Evolutionary conservation across 1,140 invertebrate species (phyloP), one percentile per base, ranked within the genome.

Genomic region (Caenorhabditis brenneri): DNA sequence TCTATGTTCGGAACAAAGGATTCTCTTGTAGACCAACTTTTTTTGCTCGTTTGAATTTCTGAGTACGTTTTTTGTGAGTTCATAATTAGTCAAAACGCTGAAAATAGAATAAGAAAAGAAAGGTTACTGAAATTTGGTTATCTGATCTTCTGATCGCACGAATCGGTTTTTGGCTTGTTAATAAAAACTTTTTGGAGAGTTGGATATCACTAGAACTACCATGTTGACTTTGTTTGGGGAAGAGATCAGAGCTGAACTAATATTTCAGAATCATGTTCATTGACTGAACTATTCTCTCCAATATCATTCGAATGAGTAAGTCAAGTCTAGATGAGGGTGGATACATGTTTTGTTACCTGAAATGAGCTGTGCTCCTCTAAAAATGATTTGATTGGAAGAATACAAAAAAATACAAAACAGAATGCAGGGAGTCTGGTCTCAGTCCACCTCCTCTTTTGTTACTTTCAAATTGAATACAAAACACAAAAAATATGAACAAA

Each of bases 21-120:
- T 51, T 51, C 19, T 51, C 6, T 19, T 51, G 49, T 51, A 51
- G 53, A 27, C 53, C 53, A 55, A 55, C 53, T 55, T 55, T 55
- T 55, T 55, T 19, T 55, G 53, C 53, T 55, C 53, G 22, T 55
- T 55, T 55, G 53, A 55, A 55, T 55, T 55, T 55, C 58, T 33
- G 58, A 65, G 58, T 36, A n/a, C 7, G 22, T 51, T n/a, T 36
- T 65, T 22, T 36, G 31, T 36, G 58, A 65, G 58, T 65, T 65
- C 31, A 65, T 65, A 19, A 65, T 65, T 65, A 65, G 53, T 55
- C 53, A 7, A 55, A 55, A 55, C 24, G 31, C 29, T 65, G 29
- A 36, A 65, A 65, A 65, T 65, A 65, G 58, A 65, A 42, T 16
- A 15, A 1, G 29, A 36, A 65, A 36, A 9, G 15, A 33, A 10